phyloP scores from a whole-genome alignment of 2,797 vertebrate species.

The Todus mexicanus region DNA sequence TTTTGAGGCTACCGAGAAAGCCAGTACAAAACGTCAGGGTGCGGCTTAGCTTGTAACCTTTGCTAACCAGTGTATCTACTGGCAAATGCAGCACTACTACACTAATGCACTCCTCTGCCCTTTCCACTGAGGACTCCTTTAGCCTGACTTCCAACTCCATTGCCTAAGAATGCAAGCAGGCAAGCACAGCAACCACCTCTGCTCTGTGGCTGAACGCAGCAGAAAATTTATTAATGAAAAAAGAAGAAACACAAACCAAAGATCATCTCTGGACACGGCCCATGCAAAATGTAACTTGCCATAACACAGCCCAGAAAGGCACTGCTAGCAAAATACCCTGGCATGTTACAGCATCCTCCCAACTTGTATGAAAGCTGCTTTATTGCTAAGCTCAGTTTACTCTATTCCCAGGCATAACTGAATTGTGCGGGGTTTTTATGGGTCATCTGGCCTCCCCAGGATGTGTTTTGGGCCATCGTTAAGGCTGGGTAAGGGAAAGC shows the following conservation, averaged over 20 bases:
- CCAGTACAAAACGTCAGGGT: neutral
- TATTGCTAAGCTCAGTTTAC: slow-evolving; percentile 37
- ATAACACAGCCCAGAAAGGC: slow-evolving; percentile 12
- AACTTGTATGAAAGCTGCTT: slow-evolving; percentile 14
- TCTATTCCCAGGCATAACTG: slow-evolving; percentile 1
- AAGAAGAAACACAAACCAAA: neutral
- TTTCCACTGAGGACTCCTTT: neutral
- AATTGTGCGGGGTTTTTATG: neutral
- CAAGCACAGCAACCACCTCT: neutral
- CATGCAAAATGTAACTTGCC: slow-evolving; percentile 36
- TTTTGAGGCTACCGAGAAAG: neutral
- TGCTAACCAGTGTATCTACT: neutral
- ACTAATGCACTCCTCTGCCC: neutral
- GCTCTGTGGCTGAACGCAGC: neutral
- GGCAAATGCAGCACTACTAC: neutral
- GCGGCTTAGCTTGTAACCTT: neutral
- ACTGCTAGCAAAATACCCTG: neutral
- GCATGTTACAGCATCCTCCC: slow-evolving; percentile 40
- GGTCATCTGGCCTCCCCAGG: neutral
- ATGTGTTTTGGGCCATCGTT: neutral
- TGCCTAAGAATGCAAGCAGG: neutral
- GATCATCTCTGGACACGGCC: neutral
- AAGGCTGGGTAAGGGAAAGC: neutral
- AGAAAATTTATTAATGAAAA: neutral
- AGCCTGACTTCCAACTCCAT: neutral